Base-by-base conservation (phyloP, 2,113 vertebrate species). In the Grammomys dolichurus region DNA sequence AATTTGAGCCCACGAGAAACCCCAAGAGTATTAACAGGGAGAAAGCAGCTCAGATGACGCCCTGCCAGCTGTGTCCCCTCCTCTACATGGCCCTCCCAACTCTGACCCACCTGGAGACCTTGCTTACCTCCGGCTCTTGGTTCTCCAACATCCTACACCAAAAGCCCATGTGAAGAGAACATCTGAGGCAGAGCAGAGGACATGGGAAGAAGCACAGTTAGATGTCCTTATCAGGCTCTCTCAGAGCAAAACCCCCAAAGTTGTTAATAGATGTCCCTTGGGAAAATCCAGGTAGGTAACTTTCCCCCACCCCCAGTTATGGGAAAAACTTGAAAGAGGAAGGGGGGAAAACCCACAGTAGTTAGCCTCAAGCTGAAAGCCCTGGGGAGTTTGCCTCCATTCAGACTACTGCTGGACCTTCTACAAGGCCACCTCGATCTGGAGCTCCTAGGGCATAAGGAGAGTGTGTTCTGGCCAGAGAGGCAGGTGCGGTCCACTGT, bases 111-210 rank as follows among this genome's bases (percentile, higher is more conserved):
- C 33, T 46, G 33, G 8, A 40, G 70, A 51, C 69, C 73, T 2
- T 0, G 63, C 99, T 99, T 98, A 99, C 99, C 98, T 99, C 99
- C 95, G 98, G 98, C 96, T 99, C 99, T 65, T 98, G 98, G 98
- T 96, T 99, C 95, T 98, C 98, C 98, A 98, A 99, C 99, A 99
- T 99, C 98, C 98, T 99, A 98, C 65, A 97, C 93, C 86, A 96
- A 96, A 91, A 96, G 91, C 97, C 95, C 96, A 96, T 90, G 89
- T 77, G 97, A 14, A 19, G 97, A 90, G 97, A 97, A 92, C 98
- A 98, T 98, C 98, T 99, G 96, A n/a, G 11, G 36, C 2, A 9
- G 63, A 63, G 69, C 46, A 93, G 2, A n/a, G 67, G 10, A 87
- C 40, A 94, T 0, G 7, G 67, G 46, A 69, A 95, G 36, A 94